Base-by-base conservation (phyloP, 2,797 vertebrate species). In the Acanthornis magna region DNA sequence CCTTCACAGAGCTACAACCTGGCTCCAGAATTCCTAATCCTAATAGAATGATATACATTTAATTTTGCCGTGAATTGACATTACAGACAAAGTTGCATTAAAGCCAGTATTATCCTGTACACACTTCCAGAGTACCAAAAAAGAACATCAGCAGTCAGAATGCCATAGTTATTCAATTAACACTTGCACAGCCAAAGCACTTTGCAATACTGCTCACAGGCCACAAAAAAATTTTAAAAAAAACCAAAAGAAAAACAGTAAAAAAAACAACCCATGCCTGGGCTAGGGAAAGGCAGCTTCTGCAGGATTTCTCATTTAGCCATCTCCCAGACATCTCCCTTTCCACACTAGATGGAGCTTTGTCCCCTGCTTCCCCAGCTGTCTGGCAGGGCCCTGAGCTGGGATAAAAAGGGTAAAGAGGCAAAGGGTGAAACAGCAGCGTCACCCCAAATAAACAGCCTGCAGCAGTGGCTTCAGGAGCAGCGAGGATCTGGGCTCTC, bases 301-400 rank as follows among this genome's bases (percentile, higher is more conserved):
- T 58, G 54, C 11, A 75, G 22, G 54, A 43, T 72, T 75, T 75
- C 55, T 72, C 29, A 6, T 27, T 27, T 68, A 38, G 34, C 15
- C 11, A 50, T 26, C 76, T 78, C 47, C 51, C 54, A 53, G 73
- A 26, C 18, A 53, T 40, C 88, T 85, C 73, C 36, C 32, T 93
- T 93, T 61, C 84, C 83, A 96, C 95, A 97, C 97, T 98, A 97
- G 97, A 96, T 97, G 97, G 97, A 97, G 97, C 97, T 93, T 96
- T 32, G 78, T 61, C 34, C 73, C 86, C 85, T 87, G 38, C 54
- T 60, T 94, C 80, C 54, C 43, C 50, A 38, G 53, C 13, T 8
- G 3, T n/a, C 72, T 70, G 53, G 91, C 83, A 42, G 47, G 7
- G 13, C n/a, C 8, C 57, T 16, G 36, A 75, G 34, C 20, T 25